Conservation (phyloP, 2,888 invertebrate genomes). For the Diadromus collaris region DNA sequence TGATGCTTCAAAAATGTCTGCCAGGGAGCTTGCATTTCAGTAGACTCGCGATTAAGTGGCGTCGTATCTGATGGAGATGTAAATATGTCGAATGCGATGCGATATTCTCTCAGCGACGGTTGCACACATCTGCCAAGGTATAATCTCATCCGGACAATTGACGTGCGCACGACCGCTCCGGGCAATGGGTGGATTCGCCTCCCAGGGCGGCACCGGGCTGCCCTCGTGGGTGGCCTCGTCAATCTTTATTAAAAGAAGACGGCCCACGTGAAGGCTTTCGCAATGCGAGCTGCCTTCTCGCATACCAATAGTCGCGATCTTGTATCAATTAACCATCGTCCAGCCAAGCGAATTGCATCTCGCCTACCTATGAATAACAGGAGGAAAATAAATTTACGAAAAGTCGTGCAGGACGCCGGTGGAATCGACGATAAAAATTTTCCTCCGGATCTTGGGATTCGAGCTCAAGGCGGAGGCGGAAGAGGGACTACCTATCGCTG, state of each 20-base stretch:
- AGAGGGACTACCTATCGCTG: neutral
- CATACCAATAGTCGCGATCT: neutral
- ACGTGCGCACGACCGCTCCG: slow-evolving; percentile 49
- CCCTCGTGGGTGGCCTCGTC: slow-evolving; percentile 54
- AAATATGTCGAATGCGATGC: neutral
- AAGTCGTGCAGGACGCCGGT: neutral
- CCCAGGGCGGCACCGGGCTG: slow-evolving; percentile 52
- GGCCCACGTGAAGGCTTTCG: slow-evolving; percentile 8
- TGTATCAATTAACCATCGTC: slow-evolving; percentile 36
- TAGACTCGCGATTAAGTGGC: neutral
- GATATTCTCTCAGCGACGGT: neutral
- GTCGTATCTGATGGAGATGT: neutral
- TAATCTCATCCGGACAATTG: slow-evolving; percentile 46
- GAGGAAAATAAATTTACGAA: neutral
- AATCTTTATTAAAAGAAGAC: slow-evolving; percentile 48
- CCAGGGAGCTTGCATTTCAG: no score
- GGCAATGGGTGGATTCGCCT: slow-evolving; percentile 52
- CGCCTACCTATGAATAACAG: neutral
- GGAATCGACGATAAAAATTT: slow-evolving; percentile 19
- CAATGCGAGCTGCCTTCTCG: neutral
- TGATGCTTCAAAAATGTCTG: neutral
- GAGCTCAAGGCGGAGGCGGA: neutral
- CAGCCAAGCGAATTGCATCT: neutral
- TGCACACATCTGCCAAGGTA: neutral
- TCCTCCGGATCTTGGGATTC: slow-evolving; percentile 5